Percentiles rank a stretch among this genome's conserved stretches.
Conservation (phyloP, 2,113 vertebrate species). For the Podilymbus podiceps region DNA sequence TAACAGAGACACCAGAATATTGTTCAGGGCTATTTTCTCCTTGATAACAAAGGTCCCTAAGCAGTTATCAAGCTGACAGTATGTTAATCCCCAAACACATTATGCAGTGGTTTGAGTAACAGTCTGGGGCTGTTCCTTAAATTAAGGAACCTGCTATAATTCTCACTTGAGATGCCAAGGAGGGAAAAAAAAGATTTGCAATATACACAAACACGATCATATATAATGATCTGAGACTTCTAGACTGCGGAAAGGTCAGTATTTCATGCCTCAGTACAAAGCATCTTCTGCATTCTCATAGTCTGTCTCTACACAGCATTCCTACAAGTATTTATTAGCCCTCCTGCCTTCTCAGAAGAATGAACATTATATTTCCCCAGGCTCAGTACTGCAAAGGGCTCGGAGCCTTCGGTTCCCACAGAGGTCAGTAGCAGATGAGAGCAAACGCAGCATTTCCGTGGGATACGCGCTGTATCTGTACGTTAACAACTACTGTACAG, state of each 20-base stretch:
- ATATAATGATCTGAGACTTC: not conserved
- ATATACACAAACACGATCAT: not conserved
- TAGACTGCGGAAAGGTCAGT: not conserved
- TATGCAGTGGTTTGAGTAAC: not conserved
- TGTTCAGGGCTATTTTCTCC: not conserved
- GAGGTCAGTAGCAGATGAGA: not conserved
- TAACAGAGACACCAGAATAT: not conserved
- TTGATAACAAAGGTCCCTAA: not conserved
- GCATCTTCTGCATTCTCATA: not conserved
- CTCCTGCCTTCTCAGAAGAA: not conserved
- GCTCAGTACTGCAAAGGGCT: not conserved
- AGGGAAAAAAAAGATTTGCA: not conserved
- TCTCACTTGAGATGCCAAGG: not conserved
- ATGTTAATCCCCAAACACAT: not conserved
- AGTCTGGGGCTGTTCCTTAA: not conserved
- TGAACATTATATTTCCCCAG: not conserved
- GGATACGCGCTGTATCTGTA: accelerated
- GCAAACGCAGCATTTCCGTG: not conserved
- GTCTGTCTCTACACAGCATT: not conserved
- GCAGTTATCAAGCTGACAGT: not conserved
- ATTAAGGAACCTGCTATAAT: not conserved
- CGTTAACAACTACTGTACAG: accelerated
- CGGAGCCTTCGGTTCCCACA: not conserved
- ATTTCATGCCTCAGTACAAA: not conserved
- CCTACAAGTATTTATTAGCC: not conserved